phyloP scores from a whole-genome alignment of 2,888 invertebrate genomes.

The Caenorhabditis virilis region DNA sequence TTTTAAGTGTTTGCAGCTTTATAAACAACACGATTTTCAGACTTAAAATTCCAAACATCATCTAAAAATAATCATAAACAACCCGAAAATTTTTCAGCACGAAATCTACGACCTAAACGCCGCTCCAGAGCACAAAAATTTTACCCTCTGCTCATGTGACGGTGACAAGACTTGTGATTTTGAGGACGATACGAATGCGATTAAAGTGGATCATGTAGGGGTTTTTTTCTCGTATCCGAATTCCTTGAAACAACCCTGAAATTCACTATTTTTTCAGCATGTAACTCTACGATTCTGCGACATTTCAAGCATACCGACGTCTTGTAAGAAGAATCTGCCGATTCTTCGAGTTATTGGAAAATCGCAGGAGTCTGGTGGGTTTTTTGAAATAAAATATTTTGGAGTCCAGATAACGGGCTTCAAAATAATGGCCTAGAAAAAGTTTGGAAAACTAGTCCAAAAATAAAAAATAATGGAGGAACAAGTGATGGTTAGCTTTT shows the following conservation, averaged over 20 bases:
- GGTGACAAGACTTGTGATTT: constrained; percentile 23
- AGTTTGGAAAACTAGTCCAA: too few species aligned
- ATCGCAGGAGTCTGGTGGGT: constrained; percentile 27
- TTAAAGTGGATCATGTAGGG: constrained; percentile 36
- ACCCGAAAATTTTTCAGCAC: constrained; percentile 25
- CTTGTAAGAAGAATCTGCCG: constrained; percentile 13
- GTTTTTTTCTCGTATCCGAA: background rate
- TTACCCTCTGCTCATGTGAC: constrained; percentile 23
- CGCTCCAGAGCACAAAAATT: constrained; percentile 17
- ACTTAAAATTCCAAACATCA: background rate
- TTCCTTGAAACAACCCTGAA: background rate
- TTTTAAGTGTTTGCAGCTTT: too few species aligned
- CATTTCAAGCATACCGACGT: constrained; percentile 13
- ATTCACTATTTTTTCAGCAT: constrained; percentile 19
- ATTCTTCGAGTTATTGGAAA: constrained; percentile 29
- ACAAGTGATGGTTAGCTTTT: too few species aligned
- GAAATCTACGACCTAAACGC: constrained; percentile 35
- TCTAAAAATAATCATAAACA: background rate
- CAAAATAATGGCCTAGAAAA: too few species aligned
- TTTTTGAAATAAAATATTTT: too few species aligned
- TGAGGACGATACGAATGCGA: constrained; percentile 23
- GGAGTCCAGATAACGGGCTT: too few species aligned
- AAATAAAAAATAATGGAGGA: too few species aligned
- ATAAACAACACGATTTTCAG: too few species aligned
- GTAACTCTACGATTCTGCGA: constrained; percentile 33